phyloP scores from a whole-genome alignment of 2,113 vertebrate genomes.

The Paedocypris sp. region DNA sequence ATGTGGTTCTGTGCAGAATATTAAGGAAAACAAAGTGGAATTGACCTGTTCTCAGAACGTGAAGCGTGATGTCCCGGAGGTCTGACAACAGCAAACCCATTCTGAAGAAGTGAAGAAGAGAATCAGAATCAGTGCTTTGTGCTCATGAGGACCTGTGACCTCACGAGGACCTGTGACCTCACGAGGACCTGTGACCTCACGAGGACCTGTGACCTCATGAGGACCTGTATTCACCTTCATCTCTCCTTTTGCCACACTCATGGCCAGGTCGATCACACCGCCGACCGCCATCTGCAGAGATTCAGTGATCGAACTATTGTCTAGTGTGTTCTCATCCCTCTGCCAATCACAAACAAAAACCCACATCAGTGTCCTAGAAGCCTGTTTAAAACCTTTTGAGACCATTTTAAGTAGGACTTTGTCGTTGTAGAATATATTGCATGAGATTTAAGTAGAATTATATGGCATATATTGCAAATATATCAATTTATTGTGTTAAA shows the following conservation, averaged over 20 bases:
- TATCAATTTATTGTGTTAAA: no score
- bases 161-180: no score
- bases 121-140: not conserved
- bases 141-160: no score
- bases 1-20: not conserved
- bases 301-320: conserved; percentile 67
- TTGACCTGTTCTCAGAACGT: conserved; percentile 79
- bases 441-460: no score
- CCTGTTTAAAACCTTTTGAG: no score
- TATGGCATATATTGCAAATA: no score
- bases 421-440: no score
- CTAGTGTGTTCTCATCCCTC: conserved; percentile 33
- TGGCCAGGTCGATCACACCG: conserved; percentile 78
- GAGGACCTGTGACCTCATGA: no score
- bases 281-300: conserved; percentile 61
- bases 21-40: conserved; percentile 14
- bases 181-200: no score
- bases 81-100: conserved; percentile 87
- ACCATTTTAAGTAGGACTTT: no score
- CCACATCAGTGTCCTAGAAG: no score
- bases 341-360: not conserved
- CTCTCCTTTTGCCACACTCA: conserved; percentile 78
- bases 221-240: conserved; percentile 90
- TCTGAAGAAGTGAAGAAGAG: conserved; percentile 52
- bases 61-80: conserved; percentile 84